These are phyloP conservation scores for Tragelaphus imberbis DNA, from an alignment of 2,113 vertebrate species.

Conservation along the genomic window DNA sequence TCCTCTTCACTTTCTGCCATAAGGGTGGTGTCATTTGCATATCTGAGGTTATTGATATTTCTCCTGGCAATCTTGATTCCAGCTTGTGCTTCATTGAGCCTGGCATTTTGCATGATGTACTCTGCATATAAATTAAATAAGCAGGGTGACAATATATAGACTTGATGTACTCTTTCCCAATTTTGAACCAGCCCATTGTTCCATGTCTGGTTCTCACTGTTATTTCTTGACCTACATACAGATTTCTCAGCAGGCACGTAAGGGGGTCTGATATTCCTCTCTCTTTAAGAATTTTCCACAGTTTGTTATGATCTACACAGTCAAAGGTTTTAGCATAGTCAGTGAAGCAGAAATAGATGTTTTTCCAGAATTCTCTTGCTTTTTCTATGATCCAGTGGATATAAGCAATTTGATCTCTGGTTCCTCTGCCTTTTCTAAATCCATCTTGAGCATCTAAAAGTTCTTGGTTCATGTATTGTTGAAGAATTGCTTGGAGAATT, in stretches of 20 bases:
- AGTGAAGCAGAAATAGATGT: not conserved
- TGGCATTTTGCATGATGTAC: not conserved
- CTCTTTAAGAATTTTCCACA: not conserved
- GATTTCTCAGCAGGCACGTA: not conserved
- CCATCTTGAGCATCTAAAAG: not conserved
- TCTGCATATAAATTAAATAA: not conserved
- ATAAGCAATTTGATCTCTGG: not conserved
- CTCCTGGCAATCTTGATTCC: not conserved
- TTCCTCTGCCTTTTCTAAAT: not conserved
- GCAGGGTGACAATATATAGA: not conserved
- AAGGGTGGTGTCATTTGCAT: not conserved
- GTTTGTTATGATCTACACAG: not conserved
- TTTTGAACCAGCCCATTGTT: not conserved
- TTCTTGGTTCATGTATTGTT: not conserved
- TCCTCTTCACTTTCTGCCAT: not conserved
- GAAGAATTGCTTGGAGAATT: not conserved
- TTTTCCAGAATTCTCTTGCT: not conserved
- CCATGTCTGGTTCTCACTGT: not conserved
- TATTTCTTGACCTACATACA: not conserved
- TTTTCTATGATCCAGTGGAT: not conserved
- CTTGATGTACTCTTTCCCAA: not conserved
- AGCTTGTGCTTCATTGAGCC: not conserved
- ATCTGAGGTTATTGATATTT: not conserved
- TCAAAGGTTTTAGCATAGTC: not conserved
- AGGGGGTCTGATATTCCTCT: not conserved